phyloP scores from a whole-genome alignment of 2,113 vertebrate genomes.

The Macaca mulatta region DNA sequence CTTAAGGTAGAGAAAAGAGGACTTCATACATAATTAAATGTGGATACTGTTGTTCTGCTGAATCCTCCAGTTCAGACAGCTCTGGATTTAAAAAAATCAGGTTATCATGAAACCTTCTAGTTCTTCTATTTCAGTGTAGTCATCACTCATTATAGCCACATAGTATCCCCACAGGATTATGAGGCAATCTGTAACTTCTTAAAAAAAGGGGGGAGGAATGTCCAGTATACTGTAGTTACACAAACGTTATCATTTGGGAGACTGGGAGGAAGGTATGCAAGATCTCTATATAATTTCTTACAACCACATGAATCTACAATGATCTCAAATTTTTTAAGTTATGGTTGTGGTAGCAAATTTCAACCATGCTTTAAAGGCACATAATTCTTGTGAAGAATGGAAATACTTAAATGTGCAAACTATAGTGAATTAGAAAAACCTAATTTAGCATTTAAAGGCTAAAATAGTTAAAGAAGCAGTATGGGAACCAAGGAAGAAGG shows the following conservation, averaged over 20 bases:
- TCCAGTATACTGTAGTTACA: not conserved
- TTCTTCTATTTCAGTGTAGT: not conserved
- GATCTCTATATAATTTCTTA: not conserved
- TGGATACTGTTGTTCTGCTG: not conserved
- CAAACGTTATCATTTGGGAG: not conserved
- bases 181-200: constrained; percentile 6
- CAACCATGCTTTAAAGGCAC: not conserved
- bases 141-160: constrained; percentile 38
- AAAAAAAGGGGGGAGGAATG: not conserved
- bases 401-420: not conserved
- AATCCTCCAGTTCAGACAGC: not conserved
- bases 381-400: not conserved
- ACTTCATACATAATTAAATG: not conserved
- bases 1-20: not conserved
- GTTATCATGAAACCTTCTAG: not conserved
- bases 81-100: not conserved
- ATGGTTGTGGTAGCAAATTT: not conserved
- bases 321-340: not conserved
- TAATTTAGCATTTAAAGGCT: not conserved
- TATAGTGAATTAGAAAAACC: not conserved
- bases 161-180: constrained; percentile 1
- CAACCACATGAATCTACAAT: not conserved
- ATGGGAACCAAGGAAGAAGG: not conserved
- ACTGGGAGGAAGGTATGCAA: not conserved
- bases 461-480: not conserved